Base-by-base conservation (phyloP, 2,113 vertebrate genomes). In the Prolemur simus region DNA sequence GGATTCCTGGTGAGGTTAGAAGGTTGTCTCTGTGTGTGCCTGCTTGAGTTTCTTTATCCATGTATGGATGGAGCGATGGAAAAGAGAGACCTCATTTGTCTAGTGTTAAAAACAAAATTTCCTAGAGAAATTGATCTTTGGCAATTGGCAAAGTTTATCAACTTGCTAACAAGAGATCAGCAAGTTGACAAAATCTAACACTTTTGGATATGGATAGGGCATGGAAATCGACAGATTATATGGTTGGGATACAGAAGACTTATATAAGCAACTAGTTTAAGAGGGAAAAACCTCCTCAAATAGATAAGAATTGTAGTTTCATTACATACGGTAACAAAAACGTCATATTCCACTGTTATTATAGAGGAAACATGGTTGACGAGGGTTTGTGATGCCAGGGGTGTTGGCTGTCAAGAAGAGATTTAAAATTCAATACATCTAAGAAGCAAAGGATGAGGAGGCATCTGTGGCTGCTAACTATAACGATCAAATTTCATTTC, bases 81-180 rank as follows among this genome's bases (percentile, higher is more conserved):
- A 49, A n/a, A 47, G 25, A 91, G 27, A 93, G 39, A 94, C 17
- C 49, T 77, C 37, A 86, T 56, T 95, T 42, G 21, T 74, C n/a
- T 52, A 83, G 27, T 14, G 21, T 42, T 95, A 80, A 97, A 87
- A 93, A 82, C n/a, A 89, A 96, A 94, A 42, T 66, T 95, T 81
- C 37, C 27, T 45, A 84, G 81, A 77, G n/a, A 89, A 84, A 87
- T 8, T 42, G 13, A 58, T 66, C 20, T 80, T 87, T 71, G 95
- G 27, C 10, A 87, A 69, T 64, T 95, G 63, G 27, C 45, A 73
- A 80, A 66, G 52, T 83, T 94, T 93, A 92, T 78, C 60, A 87
- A 15, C 27, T 93, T 60, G n/a, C 27, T 89, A 89, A 52, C 64
- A 94, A 87, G 23, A 3, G 60, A 60, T 73, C 37, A 66, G 68